Percentiles rank a stretch among this genome's conserved stretches.
Evolutionary conservation across 2,888 invertebrate genomes (phyloP).

Genomic region (Esperia sulphurella): DNA sequence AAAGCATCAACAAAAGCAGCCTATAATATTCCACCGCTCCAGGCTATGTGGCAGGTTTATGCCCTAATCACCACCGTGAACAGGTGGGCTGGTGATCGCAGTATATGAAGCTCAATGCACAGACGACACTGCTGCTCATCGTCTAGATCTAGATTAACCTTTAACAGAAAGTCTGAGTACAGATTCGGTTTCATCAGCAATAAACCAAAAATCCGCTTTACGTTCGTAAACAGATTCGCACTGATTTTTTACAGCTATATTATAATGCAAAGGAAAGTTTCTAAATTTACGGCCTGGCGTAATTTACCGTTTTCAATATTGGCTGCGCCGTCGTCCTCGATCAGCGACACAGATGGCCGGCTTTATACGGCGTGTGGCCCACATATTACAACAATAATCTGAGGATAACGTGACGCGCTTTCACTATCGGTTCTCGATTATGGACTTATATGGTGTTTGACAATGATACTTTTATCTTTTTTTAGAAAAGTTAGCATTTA

Average conservation of each 20-base stretch:
- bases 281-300: slow-evolving; percentile 15
- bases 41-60: too few species aligned
- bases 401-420: slow-evolving; percentile 16
- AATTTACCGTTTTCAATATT: slow-evolving; percentile 24
- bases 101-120: too few species aligned
- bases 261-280: slow-evolving; percentile 17
- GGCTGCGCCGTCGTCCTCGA: slow-evolving; percentile 19
- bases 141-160: too few species aligned
- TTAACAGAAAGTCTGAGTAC: too few species aligned
- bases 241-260: slow-evolving; percentile 8
- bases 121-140: too few species aligned
- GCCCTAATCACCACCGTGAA: too few species aligned
- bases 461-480: too few species aligned
- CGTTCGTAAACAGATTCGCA: not conserved
- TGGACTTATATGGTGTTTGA: not conserved
- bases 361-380: slow-evolving; percentile 12
- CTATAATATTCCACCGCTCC: too few species aligned
- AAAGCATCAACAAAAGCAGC: too few species aligned
- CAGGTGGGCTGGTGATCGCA: too few species aligned
- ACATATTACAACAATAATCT: slow-evolving; percentile 11
- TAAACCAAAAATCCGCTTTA: too few species aligned
- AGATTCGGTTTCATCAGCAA: too few species aligned
- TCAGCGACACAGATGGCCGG: slow-evolving; percentile 9
- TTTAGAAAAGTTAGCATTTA: not conserved
- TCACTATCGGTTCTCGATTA: slow-evolving; percentile 9